Conservation (phyloP, 2,888 invertebrate species). For the Macrophya alboannulata region DNA sequence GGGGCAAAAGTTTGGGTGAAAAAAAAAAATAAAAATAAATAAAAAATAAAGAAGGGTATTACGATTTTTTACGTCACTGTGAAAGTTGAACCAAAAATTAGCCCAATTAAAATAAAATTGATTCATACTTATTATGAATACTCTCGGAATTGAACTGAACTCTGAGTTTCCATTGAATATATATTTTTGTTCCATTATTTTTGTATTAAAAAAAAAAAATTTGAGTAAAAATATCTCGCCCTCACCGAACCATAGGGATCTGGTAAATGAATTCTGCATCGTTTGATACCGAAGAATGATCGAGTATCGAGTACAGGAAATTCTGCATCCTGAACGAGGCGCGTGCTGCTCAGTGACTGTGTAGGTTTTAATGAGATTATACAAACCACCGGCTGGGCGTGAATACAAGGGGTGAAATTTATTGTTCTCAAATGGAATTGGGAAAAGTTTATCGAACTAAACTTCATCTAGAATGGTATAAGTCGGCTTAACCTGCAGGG, state of each 20-base stretch:
- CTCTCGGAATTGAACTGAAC: neutral
- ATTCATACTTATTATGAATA: neutral
- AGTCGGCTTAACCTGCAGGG: neutral
- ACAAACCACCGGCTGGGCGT: neutral
- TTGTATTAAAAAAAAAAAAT: neutral
- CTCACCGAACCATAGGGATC: neutral
- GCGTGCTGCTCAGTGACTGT: conserved; percentile 5
- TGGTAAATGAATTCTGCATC: conserved; percentile 16
- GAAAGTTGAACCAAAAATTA: neutral
- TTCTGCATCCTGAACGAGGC: conserved; percentile 13
- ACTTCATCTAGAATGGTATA: neutral
- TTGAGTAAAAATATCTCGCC: neutral
- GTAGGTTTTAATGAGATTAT: conserved; percentile 44
- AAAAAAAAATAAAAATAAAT: neutral
- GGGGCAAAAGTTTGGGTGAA: neutral
- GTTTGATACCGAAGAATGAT: conserved; percentile 21
- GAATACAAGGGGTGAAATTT: neutral
- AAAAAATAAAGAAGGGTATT: neutral
- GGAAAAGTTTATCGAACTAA: neutral
- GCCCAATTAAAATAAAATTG: conserved; percentile 10
- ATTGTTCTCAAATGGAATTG: conserved; percentile 2
- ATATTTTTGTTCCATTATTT: neutral
- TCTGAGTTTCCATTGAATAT: neutral
- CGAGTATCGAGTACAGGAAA: conserved; percentile 22
- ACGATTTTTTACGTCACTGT: neutral